A percentile compares a stretch with the other conserved stretches of the same genome.
Evolutionary conservation across 2,113 vertebrate species (phyloP).

Genomic region (Pseudorasbora parva): DNA sequence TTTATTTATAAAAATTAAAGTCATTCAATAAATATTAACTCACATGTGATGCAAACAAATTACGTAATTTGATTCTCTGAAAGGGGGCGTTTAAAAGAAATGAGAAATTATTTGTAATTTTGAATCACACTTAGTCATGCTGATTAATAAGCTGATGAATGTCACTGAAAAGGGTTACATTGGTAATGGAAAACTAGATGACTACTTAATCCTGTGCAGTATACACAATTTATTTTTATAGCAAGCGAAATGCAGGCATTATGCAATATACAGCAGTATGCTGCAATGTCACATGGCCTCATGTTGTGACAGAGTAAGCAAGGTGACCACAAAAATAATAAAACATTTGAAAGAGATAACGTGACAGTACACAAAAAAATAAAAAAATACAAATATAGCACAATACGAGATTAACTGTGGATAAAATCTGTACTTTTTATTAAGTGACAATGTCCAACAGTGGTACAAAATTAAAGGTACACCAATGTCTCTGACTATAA

Average conservation of each 20-base stretch:
- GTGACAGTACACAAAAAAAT: background rate
- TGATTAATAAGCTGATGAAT: no score
- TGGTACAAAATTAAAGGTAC: background rate
- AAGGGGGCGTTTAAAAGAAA: background rate
- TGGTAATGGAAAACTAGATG: background rate
- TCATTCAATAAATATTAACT: no score
- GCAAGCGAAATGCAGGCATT: background rate
- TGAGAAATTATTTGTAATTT: background rate
- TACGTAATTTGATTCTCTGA: background rate
- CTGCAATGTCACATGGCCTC: background rate
- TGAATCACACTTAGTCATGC: background rate
- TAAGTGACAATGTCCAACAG: background rate
- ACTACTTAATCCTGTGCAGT: background rate
- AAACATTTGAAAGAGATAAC: background rate
- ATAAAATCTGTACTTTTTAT: no score
- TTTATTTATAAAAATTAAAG: no score
- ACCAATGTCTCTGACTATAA: no score
- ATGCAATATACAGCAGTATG: background rate
- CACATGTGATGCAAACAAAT: no score
- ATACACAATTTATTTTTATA: background rate
- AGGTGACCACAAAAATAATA: no score
- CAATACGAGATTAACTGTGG: background rate
- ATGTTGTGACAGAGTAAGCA: background rate
- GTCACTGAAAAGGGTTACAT: background rate
- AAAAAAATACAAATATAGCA: no score